A percentile compares a stretch with the other conserved stretches of the same genome.
Conservation (phyloP, 2,888 invertebrate genomes). For the Dione juno region DNA sequence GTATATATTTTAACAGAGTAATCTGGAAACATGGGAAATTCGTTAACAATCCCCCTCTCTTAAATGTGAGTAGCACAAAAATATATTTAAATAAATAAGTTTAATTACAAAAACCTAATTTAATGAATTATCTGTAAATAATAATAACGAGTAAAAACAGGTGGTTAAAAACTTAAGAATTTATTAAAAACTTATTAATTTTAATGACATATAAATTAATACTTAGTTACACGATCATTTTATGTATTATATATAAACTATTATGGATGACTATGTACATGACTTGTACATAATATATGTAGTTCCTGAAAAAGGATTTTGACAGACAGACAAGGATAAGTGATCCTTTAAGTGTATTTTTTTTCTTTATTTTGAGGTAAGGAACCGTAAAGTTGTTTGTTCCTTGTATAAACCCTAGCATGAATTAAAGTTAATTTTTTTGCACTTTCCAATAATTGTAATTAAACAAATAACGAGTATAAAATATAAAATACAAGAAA, state of each 20-base stretch:
- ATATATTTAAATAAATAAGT: neutral
- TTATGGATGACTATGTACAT: neutral
- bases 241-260: neutral
- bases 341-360: too few species aligned
- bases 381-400: too few species aligned
- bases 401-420: too few species aligned
- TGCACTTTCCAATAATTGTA: too few species aligned
- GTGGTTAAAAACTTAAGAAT: neutral
- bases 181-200: slow-evolving; percentile 2
- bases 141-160: neutral
- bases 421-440: too few species aligned
- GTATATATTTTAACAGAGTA: neutral
- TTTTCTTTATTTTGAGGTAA: too few species aligned
- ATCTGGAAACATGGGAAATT: neutral
- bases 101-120: neutral
- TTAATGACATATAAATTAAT: slow-evolving; percentile 5
- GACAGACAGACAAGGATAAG: too few species aligned
- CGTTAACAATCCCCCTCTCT: neutral
- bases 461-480: too few species aligned
- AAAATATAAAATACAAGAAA: too few species aligned
- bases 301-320: too few species aligned
- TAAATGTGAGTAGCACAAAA: neutral
- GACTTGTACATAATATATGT: too few species aligned
- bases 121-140: neutral
- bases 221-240: neutral